These are phyloP conservation scores for Bufo bufo DNA, from an alignment of 2,113 vertebrate species.

Conservation along the genomic window DNA sequence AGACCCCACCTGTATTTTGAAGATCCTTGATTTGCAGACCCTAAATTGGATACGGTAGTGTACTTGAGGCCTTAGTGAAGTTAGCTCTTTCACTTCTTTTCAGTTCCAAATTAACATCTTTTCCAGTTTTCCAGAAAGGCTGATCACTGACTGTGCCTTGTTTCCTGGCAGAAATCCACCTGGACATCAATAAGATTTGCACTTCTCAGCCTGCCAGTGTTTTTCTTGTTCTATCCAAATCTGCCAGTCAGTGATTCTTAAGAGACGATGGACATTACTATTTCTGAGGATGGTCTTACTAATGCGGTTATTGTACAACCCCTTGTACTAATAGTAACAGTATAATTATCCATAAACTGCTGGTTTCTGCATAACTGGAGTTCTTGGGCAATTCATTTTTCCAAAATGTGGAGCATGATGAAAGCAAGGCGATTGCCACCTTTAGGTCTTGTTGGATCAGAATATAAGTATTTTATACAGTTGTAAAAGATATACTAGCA, in stretches of 20 bases:
- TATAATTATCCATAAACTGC: background rate
- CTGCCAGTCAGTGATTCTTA: constrained; percentile 8
- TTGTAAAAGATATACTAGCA: too few species aligned
- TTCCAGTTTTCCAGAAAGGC: constrained; percentile 1
- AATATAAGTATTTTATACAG: too few species aligned
- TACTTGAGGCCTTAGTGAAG: background rate
- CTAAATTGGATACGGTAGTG: too few species aligned
- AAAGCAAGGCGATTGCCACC: background rate
- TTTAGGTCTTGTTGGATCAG: background rate
- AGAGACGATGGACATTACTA: background rate
- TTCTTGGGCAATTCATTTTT: background rate
- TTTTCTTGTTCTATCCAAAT: constrained; percentile 1
- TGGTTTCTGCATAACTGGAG: too few species aligned
- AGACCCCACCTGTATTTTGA: too few species aligned
- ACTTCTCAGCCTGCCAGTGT: constrained; percentile 20
- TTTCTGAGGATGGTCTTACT: background rate
- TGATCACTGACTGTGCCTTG: constrained; percentile 4
- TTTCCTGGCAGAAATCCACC: constrained; percentile 20
- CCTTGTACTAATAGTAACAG: background rate
- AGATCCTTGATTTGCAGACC: too few species aligned
- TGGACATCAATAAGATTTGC: constrained; percentile 9
- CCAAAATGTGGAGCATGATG: background rate
- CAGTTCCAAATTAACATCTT: constrained; percentile 39
- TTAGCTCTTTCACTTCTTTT: background rate
- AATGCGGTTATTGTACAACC: background rate